Evolutionary conservation across 2,113 vertebrate genomes (phyloP), one percentile per base, ranked within the genome.

Genomic region (Rhinogobius similis): DNA sequence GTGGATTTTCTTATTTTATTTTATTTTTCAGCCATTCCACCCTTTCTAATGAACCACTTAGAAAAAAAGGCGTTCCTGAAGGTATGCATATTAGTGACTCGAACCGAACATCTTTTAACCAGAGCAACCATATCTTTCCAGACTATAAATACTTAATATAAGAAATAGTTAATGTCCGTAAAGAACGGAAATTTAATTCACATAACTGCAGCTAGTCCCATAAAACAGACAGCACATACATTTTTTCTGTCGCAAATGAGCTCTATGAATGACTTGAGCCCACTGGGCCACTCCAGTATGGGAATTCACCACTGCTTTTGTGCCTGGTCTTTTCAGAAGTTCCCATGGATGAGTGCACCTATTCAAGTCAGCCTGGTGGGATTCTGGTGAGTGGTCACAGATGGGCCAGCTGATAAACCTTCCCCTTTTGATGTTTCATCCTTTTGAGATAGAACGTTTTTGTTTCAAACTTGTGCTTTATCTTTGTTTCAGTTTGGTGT

Each of bases 311-410:
- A 27, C 50, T 27, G 26, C 82, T 36, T 87, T 89, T 89, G 81
- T 82, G 73, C 38, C 71, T 48, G 75, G 18, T 77, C 82, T 82
- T 93, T 90, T 89, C 92, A 97, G 98, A 94, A 89, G 77, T 97
- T 96, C 85, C 98, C 97, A 1, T 99, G 97, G 98, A 95, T 99
- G 96, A 98, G 91, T n/a, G 98, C 98, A 61, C 98, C 98, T 39
- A 96, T 98, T 93, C 98, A 99, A 90, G 98, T 98, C 72, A 92
- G 93, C 81, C 85, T 99, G 91, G 98, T 98, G 48, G 97, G 98
- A 87, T 91, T 98, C 89, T 99, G 98, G 98, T 99, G 88, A 96
- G 96, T 94, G 23, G 81, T 70, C 76, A 73, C 58, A 71, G 73
- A 86, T 76, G 56, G 61, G 72, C 43, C 56, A 75, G 68, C 79